Percentiles rank a stretch among this genome's conserved stretches.
Evolutionary conservation across 2,888 invertebrate species (phyloP).

Genomic region (Diaperis boleti): DNA sequence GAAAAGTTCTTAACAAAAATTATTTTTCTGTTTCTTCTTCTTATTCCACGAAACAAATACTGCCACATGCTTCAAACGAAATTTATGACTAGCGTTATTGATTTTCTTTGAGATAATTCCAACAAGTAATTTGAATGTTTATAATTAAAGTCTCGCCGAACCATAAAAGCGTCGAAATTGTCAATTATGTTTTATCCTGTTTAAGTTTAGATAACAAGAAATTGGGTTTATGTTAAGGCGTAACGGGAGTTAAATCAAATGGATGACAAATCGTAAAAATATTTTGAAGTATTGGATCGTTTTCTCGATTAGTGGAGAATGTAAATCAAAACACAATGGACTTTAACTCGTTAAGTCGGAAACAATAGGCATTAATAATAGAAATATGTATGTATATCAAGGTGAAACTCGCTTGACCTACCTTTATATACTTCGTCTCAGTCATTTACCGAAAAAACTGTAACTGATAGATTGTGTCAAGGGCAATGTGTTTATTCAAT

Average conservation of each 20-base stretch:
- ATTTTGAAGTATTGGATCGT: too few relatives aligned
- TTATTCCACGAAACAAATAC: not conserved
- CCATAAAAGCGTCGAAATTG: not conserved
- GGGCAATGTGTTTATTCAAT: constrained; percentile 3
- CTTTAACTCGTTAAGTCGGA: not conserved
- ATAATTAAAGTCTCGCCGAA: not conserved
- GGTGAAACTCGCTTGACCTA: constrained; percentile 22
- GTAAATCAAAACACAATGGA: not conserved
- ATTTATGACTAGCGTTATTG: not conserved
- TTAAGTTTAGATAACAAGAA: too few relatives aligned
- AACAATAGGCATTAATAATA: constrained; percentile 19
- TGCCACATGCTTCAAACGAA: not conserved
- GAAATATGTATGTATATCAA: not conserved
- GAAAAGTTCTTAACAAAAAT: too few relatives aligned
- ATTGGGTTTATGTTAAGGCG: not conserved
- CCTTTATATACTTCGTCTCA: not conserved
- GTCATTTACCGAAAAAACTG: not conserved
- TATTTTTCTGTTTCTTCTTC: too few relatives aligned
- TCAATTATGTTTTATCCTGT: not conserved
- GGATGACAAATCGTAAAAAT: too few relatives aligned
- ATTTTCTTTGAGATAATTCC: not conserved
- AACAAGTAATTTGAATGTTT: not conserved
- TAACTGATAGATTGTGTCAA: constrained; percentile 18
- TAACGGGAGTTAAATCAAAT: too few relatives aligned
- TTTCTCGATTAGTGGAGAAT: not conserved